These are phyloP conservation scores for Eupsittula cactorum DNA, from an alignment of 2,113 vertebrate species.

Conservation along the genomic window DNA sequence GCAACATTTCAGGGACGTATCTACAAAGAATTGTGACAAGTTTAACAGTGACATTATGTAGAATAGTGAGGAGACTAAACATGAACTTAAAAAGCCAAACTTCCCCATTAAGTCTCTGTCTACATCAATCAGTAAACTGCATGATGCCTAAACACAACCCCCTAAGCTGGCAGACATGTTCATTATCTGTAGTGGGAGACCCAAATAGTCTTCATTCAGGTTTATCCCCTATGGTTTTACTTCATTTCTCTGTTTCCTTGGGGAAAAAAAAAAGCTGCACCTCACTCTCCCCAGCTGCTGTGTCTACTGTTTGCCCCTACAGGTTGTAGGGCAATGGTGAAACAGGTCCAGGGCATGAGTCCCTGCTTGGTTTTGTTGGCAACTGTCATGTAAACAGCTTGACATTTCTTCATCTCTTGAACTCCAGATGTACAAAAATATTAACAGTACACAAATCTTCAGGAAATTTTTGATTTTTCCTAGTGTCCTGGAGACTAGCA, in stretches of 20 bases:
- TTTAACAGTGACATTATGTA: neutral
- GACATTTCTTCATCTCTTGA: neutral
- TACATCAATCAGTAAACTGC: neutral
- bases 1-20: conserved; percentile 1
- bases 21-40: conserved; percentile 41
- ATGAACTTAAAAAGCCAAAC: neutral
- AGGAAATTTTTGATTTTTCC: neutral
- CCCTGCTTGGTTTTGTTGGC: neutral
- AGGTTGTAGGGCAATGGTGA: neutral
- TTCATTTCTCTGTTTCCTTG: neutral
- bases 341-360: neutral
- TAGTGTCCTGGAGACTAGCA: neutral
- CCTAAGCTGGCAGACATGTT: neutral
- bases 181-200: neutral
- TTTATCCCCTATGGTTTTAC: neutral
- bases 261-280: neutral
- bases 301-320: neutral
- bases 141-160: neutral
- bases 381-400: neutral
- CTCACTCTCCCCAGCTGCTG: neutral
- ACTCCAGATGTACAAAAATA: neutral
- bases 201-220: neutral
- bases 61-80: neutral
- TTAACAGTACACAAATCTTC: neutral
- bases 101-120: neutral